Evolutionary conservation across 1,140 invertebrate genomes (phyloP), one percentile per base, ranked within the genome.

Genomic region (Magallana ariakensis): DNA sequence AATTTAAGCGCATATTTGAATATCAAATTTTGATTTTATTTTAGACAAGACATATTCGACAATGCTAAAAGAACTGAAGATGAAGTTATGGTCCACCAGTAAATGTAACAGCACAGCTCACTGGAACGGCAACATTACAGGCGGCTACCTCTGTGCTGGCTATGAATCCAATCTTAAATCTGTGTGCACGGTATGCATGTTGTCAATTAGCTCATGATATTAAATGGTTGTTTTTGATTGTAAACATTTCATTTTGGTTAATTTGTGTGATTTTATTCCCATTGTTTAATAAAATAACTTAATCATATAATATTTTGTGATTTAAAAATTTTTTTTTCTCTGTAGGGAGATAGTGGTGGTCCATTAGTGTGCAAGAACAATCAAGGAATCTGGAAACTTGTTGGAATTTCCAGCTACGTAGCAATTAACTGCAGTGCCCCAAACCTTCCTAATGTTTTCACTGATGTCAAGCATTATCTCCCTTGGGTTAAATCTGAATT

Each of bases 311-410:
- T 9, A 7, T 55, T 57, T 26, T 19, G 15, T 33, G 15, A 2
- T 53, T 9, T 56, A 15, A 4, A 6, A 3, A 26, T 5, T 16
- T 82, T 55, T 5, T 58, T 57, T 57, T 13, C 85, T 94, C 93
- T 89, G 0, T 93, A 98, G 98, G 98, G 97, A 56, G 97, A 98
- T 93, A 97, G 97, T n/a, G 97, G 97, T 1, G 97, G 97, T 0
- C 97, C 97, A 0, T 93, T 98, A 10, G 97, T 97, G 92, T 96
- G 97, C 80, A 93, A 95, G 95, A 93, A 95, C 46, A 95, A 91
- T 54, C 85, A 96, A 87, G 96, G 97, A 0, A 94, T 96, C 94
- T 98, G 60, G 96, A 84, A 84, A 26, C 33, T 92, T 58, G 87
- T 85, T 0, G 91, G 91, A 1, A 86, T 92, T 9, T 87, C 91